Evolutionary conservation across 2,797 vertebrate genomes (phyloP).

Genomic region (Gymnothorax reevesii): DNA sequence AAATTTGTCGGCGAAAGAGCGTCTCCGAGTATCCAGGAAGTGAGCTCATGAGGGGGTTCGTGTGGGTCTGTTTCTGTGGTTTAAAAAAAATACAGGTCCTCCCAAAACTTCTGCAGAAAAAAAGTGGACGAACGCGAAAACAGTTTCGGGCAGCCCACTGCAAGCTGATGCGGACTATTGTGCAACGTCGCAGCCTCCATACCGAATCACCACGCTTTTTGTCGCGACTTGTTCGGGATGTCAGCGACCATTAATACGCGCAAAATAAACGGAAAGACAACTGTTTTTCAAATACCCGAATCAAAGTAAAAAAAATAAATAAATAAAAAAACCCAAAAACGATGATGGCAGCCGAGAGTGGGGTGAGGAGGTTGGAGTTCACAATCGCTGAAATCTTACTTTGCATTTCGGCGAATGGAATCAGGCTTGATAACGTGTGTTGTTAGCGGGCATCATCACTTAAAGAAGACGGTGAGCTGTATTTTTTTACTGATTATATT

Average conservation of each 20-base stretch:
- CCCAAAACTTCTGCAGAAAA: conserved; percentile 56
- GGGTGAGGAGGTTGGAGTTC: conserved; percentile 73
- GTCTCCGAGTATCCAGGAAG: conserved; percentile 63
- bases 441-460: conserved; percentile 36
- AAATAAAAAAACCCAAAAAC: conserved; percentile 64
- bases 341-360: conserved; percentile 75
- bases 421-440: conserved; percentile 7
- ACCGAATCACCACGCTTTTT: background rate
- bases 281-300: conserved; percentile 35
- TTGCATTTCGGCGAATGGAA: conserved; percentile 52
- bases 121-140: conserved; percentile 69
- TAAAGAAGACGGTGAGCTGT: conserved; percentile 49
- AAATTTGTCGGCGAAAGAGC: conserved; percentile 42
- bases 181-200: conserved; percentile 39
- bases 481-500: background rate
- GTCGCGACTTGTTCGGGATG: background rate
- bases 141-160: conserved; percentile 37
- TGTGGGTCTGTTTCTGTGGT: conserved; percentile 55
- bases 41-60: conserved; percentile 55
- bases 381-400: conserved; percentile 63
- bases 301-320: conserved; percentile 59
- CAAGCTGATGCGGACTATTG: conserved; percentile 17
- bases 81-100: conserved; percentile 49
- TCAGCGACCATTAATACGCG: conserved; percentile 9
- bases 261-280: conserved; percentile 22